These are phyloP conservation scores for Malthinus seriepunctatus DNA, from an alignment of 2,888 invertebrate species.

Conservation along the genomic window DNA sequence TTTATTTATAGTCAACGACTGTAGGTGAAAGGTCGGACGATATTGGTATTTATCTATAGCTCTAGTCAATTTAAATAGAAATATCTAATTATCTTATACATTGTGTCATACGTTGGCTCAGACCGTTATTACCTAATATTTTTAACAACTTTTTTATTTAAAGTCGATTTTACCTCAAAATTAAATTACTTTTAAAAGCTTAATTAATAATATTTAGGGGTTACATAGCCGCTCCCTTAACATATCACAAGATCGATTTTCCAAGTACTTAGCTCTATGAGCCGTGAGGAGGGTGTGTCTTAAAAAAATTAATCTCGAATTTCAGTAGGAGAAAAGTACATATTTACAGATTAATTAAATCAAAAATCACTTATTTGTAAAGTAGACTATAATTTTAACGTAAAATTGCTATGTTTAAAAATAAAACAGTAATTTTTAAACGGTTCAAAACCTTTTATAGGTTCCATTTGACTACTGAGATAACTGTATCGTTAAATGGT, in stretches of 20 bases:
- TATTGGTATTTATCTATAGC: constrained; percentile 26
- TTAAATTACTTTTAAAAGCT: background rate
- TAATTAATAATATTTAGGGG: background rate
- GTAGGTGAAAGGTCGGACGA: constrained; percentile 32
- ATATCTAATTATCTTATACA: constrained; percentile 12
- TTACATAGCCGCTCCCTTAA: background rate
- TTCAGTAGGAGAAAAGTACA: background rate
- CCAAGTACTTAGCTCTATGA: background rate
- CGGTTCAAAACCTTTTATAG: background rate
- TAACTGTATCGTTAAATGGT: constrained; percentile 11
- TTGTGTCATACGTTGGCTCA: background rate
- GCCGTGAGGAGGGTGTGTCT: constrained; percentile 4
- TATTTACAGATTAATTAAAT: constrained; percentile 3
- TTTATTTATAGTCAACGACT: constrained; percentile 30
- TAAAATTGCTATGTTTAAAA: background rate
- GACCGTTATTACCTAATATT: too few relatives aligned
- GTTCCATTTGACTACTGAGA: constrained; percentile 17
- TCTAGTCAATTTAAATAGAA: constrained; percentile 12
- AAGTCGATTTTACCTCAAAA: background rate
- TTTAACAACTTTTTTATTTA: background rate
- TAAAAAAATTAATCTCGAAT: constrained; percentile 3
- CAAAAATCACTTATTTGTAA: background rate
- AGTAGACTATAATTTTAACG: background rate
- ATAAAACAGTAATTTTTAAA: background rate
- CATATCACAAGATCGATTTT: constrained; percentile 1